Base-by-base conservation (phyloP, 2,888 invertebrate species). In the Willowsia nigromaculata region DNA sequence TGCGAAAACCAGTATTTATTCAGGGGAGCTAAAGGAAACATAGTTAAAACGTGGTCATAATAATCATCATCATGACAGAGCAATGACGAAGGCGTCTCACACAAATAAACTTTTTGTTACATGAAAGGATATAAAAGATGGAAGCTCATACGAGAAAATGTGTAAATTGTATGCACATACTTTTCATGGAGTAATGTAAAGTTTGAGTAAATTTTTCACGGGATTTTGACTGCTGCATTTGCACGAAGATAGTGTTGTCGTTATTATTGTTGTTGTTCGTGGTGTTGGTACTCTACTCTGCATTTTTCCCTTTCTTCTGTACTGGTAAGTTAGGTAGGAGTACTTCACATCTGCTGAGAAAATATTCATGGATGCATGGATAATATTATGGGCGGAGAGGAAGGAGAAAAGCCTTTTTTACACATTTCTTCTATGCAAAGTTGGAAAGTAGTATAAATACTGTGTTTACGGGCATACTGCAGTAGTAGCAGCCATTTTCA, bases 361-460 rank as follows among this genome's bases (percentile, higher is more conserved):
- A 76, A 76, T 76, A 82, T 87, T 81, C 81, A 82, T 71, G 87
- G 81, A 87, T 87, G 81, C 87, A 82, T 87, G 81, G 71, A 40
- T 87, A 81, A 87, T 81, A 81, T 81, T 71, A 27, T 71, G 68
- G 84, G 74, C 15, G 53, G 76, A 9, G 76, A 53, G 13, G 50
- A 76, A 37, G 40, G 22, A 25, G 25, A 18, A 53, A 71, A 40
- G 9, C 22, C 71, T 40, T 43, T 9, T 68, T n/a, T 40, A 43
- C 15, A 4, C 47, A 33, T 47, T 76, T 76, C 2, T n/a, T 22
- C 22, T 78, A 25, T 43, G 13, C 11, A 62, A 62, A 62, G 37
- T 18, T 40, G 30, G 3, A 62, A 15, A 62, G 30, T 15, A 9
- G 62, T 30, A 30, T 62, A 50, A 50, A 50, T 50, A 50, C 18